Percentiles rank a stretch among this genome's conserved stretches.
phyloP scores from a whole-genome alignment of 2,113 vertebrate genomes.

The Condylura cristata region DNA sequence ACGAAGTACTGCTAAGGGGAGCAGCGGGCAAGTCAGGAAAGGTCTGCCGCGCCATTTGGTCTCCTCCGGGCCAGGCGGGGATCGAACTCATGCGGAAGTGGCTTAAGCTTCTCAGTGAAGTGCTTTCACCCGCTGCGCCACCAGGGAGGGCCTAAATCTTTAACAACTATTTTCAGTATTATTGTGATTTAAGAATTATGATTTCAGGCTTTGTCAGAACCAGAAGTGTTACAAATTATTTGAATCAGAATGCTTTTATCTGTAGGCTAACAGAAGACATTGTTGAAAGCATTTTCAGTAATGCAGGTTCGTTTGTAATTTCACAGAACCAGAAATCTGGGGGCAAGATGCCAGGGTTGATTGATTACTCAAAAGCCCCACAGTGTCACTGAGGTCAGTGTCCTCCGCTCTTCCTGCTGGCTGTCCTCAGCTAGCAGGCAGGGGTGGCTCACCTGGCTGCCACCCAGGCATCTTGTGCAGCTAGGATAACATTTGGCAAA shows the following conservation, averaged over 20 bases:
- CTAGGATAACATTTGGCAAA: neutral
- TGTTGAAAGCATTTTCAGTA: neutral
- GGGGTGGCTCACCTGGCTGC: neutral
- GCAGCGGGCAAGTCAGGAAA: too few species aligned
- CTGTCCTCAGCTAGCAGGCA: neutral
- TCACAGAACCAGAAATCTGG: neutral
- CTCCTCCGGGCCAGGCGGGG: too few species aligned
- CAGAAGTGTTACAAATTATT: neutral
- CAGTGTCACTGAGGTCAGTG: neutral
- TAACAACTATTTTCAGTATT: neutral
- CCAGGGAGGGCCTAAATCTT: too few species aligned
- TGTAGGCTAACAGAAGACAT: neutral
- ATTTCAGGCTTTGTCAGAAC: conserved; percentile 32
- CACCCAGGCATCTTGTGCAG: neutral
- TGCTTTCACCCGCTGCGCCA: too few species aligned
- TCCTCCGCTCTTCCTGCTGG: neutral
- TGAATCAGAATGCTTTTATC: neutral
- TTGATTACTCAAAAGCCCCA: neutral
- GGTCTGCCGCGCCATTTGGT: too few species aligned
- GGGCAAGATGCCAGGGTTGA: neutral
- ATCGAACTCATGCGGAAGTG: too few species aligned
- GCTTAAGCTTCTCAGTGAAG: too few species aligned
- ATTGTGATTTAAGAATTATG: conserved; percentile 5
- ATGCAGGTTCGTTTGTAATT: conserved; percentile 16
- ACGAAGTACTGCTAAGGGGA: too few species aligned